phyloP scores from a whole-genome alignment of 1,140 invertebrate species.

The Calliopsis andreniformis region DNA sequence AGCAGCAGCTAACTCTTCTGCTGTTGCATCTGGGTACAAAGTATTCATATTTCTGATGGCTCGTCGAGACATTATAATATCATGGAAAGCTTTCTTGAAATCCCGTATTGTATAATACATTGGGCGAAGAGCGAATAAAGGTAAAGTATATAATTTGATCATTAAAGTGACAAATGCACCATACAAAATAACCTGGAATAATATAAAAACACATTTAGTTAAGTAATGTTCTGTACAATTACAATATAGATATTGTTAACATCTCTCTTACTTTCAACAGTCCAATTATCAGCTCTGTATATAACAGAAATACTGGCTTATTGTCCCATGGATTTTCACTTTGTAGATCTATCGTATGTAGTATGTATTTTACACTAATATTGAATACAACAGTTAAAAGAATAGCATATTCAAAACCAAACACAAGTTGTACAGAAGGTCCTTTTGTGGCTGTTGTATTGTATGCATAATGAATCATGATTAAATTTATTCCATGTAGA shows the following conservation, averaged over 20 bases:
- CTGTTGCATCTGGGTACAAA: conserved; percentile 97
- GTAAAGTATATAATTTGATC: conserved; percentile 98
- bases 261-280: conserved; percentile 84
- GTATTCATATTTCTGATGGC: conserved; percentile 99
- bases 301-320: conserved; percentile 98
- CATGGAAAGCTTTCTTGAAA: conserved; percentile 98
- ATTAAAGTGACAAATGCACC: conserved; percentile 97
- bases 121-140: conserved; percentile 98
- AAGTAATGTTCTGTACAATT: conserved; percentile 14
- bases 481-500: conserved; percentile 91
- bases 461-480: conserved; percentile 97
- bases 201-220: conserved; percentile 54
- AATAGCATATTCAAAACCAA: conserved; percentile 99
- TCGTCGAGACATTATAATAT: conserved; percentile 97
- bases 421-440: conserved; percentile 98
- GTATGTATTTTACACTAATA: conserved; percentile 96
- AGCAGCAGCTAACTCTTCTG: conserved; percentile 94
- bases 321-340: conserved; percentile 99
- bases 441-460: conserved; percentile 96
- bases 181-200: conserved; percentile 94
- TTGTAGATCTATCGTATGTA: conserved; percentile 96
- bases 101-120: conserved; percentile 99
- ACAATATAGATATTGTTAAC: conserved; percentile 8
- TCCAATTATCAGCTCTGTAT: conserved; percentile 98
- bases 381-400: conserved; percentile 96